phyloP scores from a whole-genome alignment of 2,888 invertebrate species.

The Sphinx pinastri region DNA sequence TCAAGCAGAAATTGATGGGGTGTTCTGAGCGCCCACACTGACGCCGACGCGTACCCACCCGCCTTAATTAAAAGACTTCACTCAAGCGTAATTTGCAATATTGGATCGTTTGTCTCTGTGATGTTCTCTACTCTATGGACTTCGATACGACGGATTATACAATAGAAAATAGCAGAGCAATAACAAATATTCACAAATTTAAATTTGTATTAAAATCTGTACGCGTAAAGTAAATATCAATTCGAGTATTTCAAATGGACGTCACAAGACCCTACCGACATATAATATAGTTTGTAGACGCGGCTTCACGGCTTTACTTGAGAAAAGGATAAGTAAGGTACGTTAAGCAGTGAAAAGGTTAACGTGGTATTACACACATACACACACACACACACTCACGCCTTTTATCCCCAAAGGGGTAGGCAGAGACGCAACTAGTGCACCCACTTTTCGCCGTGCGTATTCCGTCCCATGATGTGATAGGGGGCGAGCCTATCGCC shows the following conservation, averaged over 20 bases:
- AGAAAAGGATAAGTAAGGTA: conserved; percentile 12
- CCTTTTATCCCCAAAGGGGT: too few species aligned
- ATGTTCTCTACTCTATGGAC: conserved; percentile 56
- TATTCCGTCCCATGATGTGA: too few species aligned
- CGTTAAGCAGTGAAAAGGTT: conserved; percentile 15
- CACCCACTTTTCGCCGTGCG: too few species aligned
- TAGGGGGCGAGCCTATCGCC: too few species aligned
- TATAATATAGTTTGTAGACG: not conserved
- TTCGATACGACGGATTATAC: conserved; percentile 46
- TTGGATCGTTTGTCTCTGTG: conserved; percentile 64
- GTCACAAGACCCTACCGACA: not conserved
- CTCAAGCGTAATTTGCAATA: conserved; percentile 75
- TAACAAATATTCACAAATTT: conserved; percentile 3
- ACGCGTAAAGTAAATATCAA: not conserved
- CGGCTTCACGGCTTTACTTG: conserved; percentile 12
- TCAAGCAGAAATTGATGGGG: conserved; percentile 73
- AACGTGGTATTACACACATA: conserved; percentile 18
- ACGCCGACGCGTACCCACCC: conserved; percentile 50
- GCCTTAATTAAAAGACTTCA: conserved; percentile 81
- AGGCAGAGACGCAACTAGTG: too few species aligned
- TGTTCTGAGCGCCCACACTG: conserved; percentile 54
- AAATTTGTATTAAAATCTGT: conserved; percentile 12
- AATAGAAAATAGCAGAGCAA: conserved; percentile 32
- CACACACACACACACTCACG: conserved; percentile 2
- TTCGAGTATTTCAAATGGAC: not conserved